Base-by-base conservation (phyloP, 2,888 invertebrate genomes). In the Lepetodrilus schrolli region DNA sequence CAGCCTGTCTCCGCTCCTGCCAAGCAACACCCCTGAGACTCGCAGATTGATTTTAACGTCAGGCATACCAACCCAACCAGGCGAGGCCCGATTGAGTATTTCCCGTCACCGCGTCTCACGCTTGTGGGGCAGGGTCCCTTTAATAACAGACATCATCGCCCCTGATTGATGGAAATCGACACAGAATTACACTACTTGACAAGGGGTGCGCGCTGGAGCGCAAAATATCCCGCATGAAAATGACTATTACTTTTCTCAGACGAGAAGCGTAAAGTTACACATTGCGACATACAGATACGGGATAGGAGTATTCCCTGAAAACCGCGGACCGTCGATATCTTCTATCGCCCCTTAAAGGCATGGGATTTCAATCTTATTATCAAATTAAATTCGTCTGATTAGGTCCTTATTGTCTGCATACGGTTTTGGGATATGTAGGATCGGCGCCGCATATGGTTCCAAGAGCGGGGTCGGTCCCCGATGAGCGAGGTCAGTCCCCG, bases 101-200 rank as follows among this genome's bases (percentile, higher is more conserved):
- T 17, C 34, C 34, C 58, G 58, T 58, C 58, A 58, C 30, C 34
- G 30, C 34, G 58, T 58, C 58, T 58, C 58, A 58, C 17, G 58
- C 34, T 17, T 30, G 34, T 17, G 17, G 17, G 30, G 26, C 26
- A 26, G 26, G 58, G 23, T n/a, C 17, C 30, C 26, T 58, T 58
- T 58, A 58, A 58, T 58, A 58, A 58, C 58, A 58, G 26, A 30
- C 30, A 30, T 58, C 34, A 30, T 30, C 30, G 2, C 5, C 7
- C 34, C 30, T 58, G 58, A 58, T 58, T 58, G 58, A 58, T 58
- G 30, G 58, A 23, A 58, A 58, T 58, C 58, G 58, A 58, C 58
- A 58, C 58, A 58, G 34, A 58, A 58, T 58, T 58, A 34, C 58
- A 58, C 58, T 58, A 58, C 58, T 58, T 58, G 58, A 58, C 30